Evolutionary conservation across 2,888 invertebrate species (phyloP), one percentile per base, ranked within the genome.

Genomic region (Yponomeuta plumbellus): DNA sequence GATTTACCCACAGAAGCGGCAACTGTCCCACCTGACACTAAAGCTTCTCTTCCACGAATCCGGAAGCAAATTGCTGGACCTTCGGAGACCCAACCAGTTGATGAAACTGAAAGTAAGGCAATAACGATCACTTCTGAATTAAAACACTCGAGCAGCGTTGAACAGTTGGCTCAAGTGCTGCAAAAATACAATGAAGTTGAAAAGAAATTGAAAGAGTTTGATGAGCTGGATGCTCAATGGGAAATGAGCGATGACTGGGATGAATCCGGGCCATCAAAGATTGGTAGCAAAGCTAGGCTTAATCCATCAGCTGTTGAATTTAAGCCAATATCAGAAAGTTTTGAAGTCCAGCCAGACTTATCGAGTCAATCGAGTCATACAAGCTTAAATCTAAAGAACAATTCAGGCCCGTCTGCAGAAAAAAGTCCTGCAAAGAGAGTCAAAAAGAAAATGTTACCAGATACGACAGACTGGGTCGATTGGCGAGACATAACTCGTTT

Each of bases 221-320:
- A 81, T 70, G 82, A 81, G 71, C 71, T 87, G 39, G 86, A 87
- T 70, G 70, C 73, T 68, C 84, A 83, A 68, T 91, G 90, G 90
- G 90, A 90, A 61, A 80, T 78, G 70, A 83, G 86, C 17, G 86
- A 81, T 64, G 71, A 74, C 57, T 91, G 90, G 91, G 81, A 83
- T 21, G 68, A 71, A 39, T 17, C 44, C 17, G 44, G 17, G 4
- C 13, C 44, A 3, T 52, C 44, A 52, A 17, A 17, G 1, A 5
- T 17, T 17, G 3, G 17, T 52, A 13, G 17, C 13, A 17, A 17
- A 52, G 4, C 13, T 67, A 68, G 56, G 69, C 64, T 8, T 67
- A 57, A 26, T 65, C 61, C 44, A 68, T 59, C 52, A 65, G 13
- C 66, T 52, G 17, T 13, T 52, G 44, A 13, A 52, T 52, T 52